Percentiles rank a stretch among this genome's conserved stretches.
Conservation (phyloP, 2,888 invertebrate genomes). For the Macrophya alboannulata region DNA sequence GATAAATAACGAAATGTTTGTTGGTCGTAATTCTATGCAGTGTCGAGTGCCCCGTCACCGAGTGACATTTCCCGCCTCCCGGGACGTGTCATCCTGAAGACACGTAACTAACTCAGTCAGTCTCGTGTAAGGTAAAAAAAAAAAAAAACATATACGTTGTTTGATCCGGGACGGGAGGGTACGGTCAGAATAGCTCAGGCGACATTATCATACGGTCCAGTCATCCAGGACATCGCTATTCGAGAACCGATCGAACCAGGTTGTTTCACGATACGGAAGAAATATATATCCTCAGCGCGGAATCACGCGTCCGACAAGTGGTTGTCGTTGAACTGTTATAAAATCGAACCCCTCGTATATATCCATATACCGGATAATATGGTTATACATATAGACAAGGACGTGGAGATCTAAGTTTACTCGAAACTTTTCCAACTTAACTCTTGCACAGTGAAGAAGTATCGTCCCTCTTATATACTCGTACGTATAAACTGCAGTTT, state of each 20-base stretch:
- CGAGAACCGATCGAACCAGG: constrained; percentile 19
- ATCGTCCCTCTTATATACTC: not conserved
- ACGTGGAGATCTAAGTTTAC: constrained; percentile 3
- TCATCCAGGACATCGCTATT: constrained; percentile 49
- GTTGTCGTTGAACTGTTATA: constrained; percentile 30
- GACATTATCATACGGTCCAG: constrained; percentile 62
- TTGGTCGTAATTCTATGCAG: constrained; percentile 59
- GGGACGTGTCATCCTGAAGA: constrained; percentile 45
- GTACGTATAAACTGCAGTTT: not conserved
- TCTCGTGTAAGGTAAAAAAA: constrained; percentile 59
- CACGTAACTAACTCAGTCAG: constrained; percentile 20
- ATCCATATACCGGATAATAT: constrained; percentile 5
- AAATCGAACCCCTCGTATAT: not conserved
- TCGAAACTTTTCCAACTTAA: not conserved
- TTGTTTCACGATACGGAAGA: constrained; percentile 39
- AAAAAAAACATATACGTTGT: constrained; percentile 52
- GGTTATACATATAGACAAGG: constrained; percentile 5
- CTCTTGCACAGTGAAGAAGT: not conserved
- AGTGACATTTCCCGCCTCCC: constrained; percentile 63
- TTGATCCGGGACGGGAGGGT: constrained; percentile 54
- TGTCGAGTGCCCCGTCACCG: constrained; percentile 62
- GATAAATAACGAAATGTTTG: constrained; percentile 25
- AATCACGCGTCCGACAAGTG: constrained; percentile 33
- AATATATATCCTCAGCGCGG: constrained; percentile 22
- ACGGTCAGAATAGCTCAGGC: constrained; percentile 16